Base-by-base conservation (phyloP, 2,888 invertebrate genomes). In the Rhaphigaster nebulosa region DNA sequence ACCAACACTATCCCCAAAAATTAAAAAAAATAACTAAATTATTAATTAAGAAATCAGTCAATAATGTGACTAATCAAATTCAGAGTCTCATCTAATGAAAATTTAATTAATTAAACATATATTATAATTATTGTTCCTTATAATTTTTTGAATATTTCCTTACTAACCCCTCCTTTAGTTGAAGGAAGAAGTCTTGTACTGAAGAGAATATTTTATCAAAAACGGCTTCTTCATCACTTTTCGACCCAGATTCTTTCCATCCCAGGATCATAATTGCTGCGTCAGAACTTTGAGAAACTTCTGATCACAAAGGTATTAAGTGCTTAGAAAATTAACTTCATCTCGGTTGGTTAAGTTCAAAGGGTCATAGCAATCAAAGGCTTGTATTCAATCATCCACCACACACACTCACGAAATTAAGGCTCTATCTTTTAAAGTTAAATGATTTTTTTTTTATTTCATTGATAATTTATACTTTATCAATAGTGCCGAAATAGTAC, bases 281-380 rank as follows among this genome's bases (percentile, higher is more conserved):
- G 70, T 76, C 70, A 76, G 70, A 76, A 76, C 70, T 76, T 76
- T 34, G 20, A 23, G 38, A 4, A 29, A 65, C 65, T 65, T 65
- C 4, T 65, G 65, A 65, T 65, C 65, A 76, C 70, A 76, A 76
- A 76, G 70, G 38, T 38, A 76, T 76, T 38, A 76, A 76, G 70
- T 76, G 70, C 23, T 76, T 76, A 76, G 70, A 76, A 76, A 76
- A 76, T 76, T 76, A 76, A 76, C 70, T 76, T 76, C 20, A 76
- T 76, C 34, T 20, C 70, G 34, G 70, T 38, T 76, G 70, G 70
- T 76, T 34, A 38, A 38, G 8, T 38, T 76, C 70, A 76, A 76
- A 76, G 70, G 38, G 34, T 76, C 70, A 76, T 8, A 34, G 34
- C 70, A 76, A 76, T 38, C 70, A 76, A 76, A 76, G 70, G 34